Base-by-base conservation (phyloP, 1,140 invertebrate species). In the Euglossa dilemma region DNA sequence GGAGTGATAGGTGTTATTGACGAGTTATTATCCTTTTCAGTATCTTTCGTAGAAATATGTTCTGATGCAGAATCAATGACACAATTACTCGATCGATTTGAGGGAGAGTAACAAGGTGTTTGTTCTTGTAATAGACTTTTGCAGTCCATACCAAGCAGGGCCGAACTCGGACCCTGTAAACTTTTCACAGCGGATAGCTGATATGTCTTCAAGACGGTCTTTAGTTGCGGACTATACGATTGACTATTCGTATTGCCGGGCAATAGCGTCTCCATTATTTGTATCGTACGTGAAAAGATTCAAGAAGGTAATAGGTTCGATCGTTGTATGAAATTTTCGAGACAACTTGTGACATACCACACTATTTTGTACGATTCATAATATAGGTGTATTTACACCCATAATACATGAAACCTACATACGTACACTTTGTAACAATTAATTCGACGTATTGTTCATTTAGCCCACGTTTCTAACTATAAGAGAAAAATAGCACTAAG, bases 181-280 rank as follows among this genome's bases (percentile, higher is more conserved):
- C 98, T 98, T 92, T 98, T 97, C 83, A 97, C 96, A 83, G 98
- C 98, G 91, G 97, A 97, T 90, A 97, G 96, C 95, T 98, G 98
- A 95, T 98, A 99, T 85, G 97, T 98, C 94, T 98, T 98, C 92
- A 99, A 95, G 89, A 99, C 98, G 94, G 97, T 97, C 95, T 98
- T 98, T 90, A 99, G 95, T 93, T 98, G 97, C 86, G 96, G 96
- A 93, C 95, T 97, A 91, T 96, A 95, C 45, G 94, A 93, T 84
- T 94, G 94, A 79, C 89, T 92, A 85, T 90, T 94, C 75, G 92
- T 91, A 87, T 93, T 92, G 77, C 87, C 88, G n/a, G 96, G 95
- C 87, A 96, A 95, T 91, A 97, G 94, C 92, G 96, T 95, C 94
- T 97, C 97, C 96, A 97, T 97, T 95, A 95, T 96, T 90, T 74